phyloP scores from a whole-genome alignment of 1,140 invertebrate genomes.

The Diorhabda carinulata region DNA sequence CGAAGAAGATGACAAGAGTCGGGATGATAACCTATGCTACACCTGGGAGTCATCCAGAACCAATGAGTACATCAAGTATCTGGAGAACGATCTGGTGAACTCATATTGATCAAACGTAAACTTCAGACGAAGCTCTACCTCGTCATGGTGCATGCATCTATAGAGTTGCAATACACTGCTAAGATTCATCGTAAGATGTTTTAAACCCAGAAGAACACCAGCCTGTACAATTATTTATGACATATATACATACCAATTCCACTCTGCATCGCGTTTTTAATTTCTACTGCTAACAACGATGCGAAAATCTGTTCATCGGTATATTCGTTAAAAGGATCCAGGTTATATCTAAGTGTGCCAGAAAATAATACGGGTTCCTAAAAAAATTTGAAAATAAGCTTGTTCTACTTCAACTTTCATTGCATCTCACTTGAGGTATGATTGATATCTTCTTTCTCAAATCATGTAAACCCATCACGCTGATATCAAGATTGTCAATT shows the following conservation, averaged over 20 bases:
- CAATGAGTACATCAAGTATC: too few relatives aligned
- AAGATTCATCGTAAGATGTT: too few relatives aligned
- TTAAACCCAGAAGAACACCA: too few relatives aligned
- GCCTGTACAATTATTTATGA: too few relatives aligned
- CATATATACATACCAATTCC: slow-evolving; percentile 39
- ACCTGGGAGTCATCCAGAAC: too few relatives aligned
- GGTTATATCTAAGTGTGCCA: slow-evolving; percentile 72
- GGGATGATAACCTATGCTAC: too few relatives aligned
- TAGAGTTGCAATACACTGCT: too few relatives aligned
- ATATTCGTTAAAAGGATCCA: slow-evolving; percentile 76
- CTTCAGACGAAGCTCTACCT: too few relatives aligned
- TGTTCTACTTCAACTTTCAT: background rate
- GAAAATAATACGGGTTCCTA: slow-evolving; percentile 77
- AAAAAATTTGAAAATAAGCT: slow-evolving; percentile 11
- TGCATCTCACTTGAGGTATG: slow-evolving; percentile 70
- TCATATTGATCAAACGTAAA: too few relatives aligned
- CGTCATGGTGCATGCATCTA: too few relatives aligned
- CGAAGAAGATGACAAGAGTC: too few relatives aligned
- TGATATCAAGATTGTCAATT: slow-evolving; percentile 60
- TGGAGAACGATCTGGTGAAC: too few relatives aligned
- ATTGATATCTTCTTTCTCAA: slow-evolving; percentile 69
- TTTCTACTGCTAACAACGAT: slow-evolving; percentile 52
- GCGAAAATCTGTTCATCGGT: slow-evolving; percentile 45
- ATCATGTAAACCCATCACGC: slow-evolving; percentile 56
- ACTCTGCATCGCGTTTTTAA: slow-evolving; percentile 49